These are phyloP conservation scores for Ips typographus DNA, from an alignment of 1,140 invertebrate genomes.

Conservation along the genomic window DNA sequence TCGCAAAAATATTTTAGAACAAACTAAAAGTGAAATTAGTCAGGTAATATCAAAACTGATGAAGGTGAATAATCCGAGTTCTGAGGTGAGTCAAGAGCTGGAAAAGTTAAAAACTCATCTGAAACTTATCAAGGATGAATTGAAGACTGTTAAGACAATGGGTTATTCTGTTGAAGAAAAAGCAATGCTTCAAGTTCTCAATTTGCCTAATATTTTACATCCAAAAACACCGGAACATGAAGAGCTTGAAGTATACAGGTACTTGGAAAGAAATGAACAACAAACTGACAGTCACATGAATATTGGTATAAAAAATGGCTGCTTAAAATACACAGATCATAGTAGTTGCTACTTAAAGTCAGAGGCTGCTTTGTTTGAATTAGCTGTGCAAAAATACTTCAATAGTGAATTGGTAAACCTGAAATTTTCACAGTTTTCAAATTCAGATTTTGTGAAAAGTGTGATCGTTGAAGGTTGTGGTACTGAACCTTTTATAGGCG, in stretches of 20 bases:
- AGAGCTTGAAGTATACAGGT: conserved; percentile 54
- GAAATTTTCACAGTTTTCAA: conserved; percentile 60
- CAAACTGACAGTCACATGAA: conserved; percentile 57
- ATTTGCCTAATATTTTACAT: conserved; percentile 68
- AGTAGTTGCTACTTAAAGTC: conserved; percentile 63
- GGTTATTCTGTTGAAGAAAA: conserved; percentile 64
- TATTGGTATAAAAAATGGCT: conserved; percentile 56
- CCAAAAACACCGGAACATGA: conserved; percentile 57
- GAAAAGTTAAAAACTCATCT: conserved; percentile 57
- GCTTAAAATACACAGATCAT: conserved; percentile 60
- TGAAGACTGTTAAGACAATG: conserved; percentile 58
- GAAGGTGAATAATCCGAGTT: conserved; percentile 45
- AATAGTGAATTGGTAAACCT: conserved; percentile 53
- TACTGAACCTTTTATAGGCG: conserved; percentile 57
- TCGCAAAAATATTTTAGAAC: conserved; percentile 53
- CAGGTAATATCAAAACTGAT: conserved; percentile 48
- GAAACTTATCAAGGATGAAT: conserved; percentile 60
- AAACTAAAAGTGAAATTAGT: conserved; percentile 49
- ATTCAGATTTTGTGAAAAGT: conserved; percentile 68
- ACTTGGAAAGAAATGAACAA: conserved; percentile 48
- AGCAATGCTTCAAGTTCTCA: conserved; percentile 58
- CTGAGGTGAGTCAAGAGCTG: conserved; percentile 48
- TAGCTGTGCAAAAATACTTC: conserved; percentile 59
- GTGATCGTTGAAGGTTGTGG: conserved; percentile 68
- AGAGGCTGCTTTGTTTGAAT: conserved; percentile 66